Base-by-base conservation (phyloP, 1,140 invertebrate genomes). In the Plectrocnemia conspersa region DNA sequence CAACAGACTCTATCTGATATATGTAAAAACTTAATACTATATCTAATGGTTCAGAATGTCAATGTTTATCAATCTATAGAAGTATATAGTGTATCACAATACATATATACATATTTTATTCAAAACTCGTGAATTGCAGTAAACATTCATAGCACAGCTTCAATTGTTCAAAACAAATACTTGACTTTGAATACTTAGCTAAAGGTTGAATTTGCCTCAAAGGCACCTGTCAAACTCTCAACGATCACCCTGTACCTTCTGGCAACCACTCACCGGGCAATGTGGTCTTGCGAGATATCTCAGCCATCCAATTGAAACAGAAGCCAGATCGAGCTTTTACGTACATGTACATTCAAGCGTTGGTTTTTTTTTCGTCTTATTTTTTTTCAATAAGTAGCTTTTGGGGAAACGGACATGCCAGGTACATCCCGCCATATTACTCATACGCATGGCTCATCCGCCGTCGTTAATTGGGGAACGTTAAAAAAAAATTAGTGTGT, bases 271-370 rank as follows among this genome's bases (percentile, higher is more conserved):
- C 2, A 24, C 11, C 21, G 7, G 33, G 44, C 44, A 47, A 47
- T 47, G 44, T 47, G 44, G 44, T 13, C 9, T 41, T 38, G 7
- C 4, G 5, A 9, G 16, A 48, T 35, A 36, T 21, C 29, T 35
- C 29, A 38, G 38, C 11, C 10, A 25, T 29, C 4, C 36, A n/a
- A 42, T 50, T 36, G 41, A 36, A 57, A 52, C 48, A 57, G 55
- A 57, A 57, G 24, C 55, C 47, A 50, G 54, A 56, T 56, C 35
- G 23, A 33, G n/a, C n/a, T n/a, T n/a, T n/a, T n/a, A n/a, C n/a
- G n/a, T n/a, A n/a, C n/a, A n/a, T n/a, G n/a, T n/a, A n/a, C n/a
- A n/a, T n/a, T n/a, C n/a, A n/a, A n/a, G 41, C 38, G 48, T 57
- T n/a, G 11, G 11, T 45, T 15, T 25, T 45, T 4, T 45, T 48